A percentile compares a stretch with the other conserved stretches of the same genome.
Conservation (phyloP, 2,797 vertebrate genomes). For the Poeciliopsis turneri region DNA sequence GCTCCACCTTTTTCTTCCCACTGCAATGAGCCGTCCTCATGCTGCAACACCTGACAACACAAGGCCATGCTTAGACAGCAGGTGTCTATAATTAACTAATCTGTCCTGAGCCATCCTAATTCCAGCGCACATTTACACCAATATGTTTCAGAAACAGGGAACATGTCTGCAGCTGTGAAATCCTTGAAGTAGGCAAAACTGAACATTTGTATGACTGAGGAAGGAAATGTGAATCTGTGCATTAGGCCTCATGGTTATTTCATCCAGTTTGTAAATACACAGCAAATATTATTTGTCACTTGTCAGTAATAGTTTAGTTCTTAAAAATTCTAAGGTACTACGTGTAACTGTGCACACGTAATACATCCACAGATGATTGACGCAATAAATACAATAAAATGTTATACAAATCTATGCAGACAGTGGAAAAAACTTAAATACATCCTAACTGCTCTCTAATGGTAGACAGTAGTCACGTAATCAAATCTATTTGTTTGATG, state of each 20-base stretch:
- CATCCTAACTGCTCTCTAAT: neutral
- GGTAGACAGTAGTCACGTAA: neutral
- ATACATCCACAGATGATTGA: neutral
- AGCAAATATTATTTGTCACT: neutral
- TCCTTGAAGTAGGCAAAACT: conserved; percentile 10
- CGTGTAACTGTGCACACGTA: neutral
- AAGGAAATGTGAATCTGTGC: neutral
- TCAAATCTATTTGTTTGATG: neutral
- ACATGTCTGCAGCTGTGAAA: conserved; percentile 35
- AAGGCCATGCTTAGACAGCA: conserved; percentile 77
- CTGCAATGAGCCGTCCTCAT: conserved; percentile 65
- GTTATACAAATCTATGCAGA: neutral
- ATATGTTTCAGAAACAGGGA: conserved; percentile 61
- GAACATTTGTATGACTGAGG: neutral
- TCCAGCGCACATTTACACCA: conserved; percentile 70
- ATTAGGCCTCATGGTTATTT: neutral
- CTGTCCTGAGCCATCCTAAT: conserved; percentile 83
- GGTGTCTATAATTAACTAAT: conserved; percentile 87
- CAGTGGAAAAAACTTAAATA: neutral
- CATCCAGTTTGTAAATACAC: neutral
- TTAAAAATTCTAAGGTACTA: neutral
- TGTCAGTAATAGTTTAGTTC: neutral
- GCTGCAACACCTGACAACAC: conserved; percentile 81
- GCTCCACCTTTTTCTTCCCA: conserved; percentile 38
- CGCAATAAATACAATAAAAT: neutral